Evolutionary conservation across 2,797 vertebrate species (phyloP).

Genomic region (Lepidocolaptes lacrymiger): DNA sequence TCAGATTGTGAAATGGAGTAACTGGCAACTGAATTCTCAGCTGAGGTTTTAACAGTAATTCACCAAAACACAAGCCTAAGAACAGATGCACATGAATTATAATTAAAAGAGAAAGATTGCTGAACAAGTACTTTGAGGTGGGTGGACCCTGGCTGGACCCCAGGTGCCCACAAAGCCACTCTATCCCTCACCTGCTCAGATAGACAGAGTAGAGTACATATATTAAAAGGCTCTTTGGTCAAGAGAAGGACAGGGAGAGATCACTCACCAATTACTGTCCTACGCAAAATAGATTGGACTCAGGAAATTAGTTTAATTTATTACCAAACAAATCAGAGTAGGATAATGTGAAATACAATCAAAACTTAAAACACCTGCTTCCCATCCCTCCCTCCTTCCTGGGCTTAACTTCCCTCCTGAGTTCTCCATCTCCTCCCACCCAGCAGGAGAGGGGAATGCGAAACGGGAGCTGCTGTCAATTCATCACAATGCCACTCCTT

Average conservation of each 20-base stretch:
- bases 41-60: background rate
- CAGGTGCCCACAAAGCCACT: background rate
- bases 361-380: background rate
- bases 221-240: accelerated
- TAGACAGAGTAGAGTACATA: background rate
- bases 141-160: background rate
- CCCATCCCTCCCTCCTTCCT: background rate
- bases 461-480: background rate
- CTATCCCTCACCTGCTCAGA: background rate
- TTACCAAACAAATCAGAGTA: background rate
- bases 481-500: background rate
- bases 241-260: background rate
- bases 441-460: accelerated
- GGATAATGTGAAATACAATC: background rate
- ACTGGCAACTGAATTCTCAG: background rate
- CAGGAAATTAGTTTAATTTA: background rate
- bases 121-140: background rate
- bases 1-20: background rate
- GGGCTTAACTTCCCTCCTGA: background rate
- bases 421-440: background rate
- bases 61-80: background rate
- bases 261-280: background rate
- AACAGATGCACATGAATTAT: background rate
- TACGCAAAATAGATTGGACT: background rate
- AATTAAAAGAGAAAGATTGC: background rate